phyloP scores from a whole-genome alignment of 2,797 vertebrate genomes.

The Sebastes baramenuke region DNA sequence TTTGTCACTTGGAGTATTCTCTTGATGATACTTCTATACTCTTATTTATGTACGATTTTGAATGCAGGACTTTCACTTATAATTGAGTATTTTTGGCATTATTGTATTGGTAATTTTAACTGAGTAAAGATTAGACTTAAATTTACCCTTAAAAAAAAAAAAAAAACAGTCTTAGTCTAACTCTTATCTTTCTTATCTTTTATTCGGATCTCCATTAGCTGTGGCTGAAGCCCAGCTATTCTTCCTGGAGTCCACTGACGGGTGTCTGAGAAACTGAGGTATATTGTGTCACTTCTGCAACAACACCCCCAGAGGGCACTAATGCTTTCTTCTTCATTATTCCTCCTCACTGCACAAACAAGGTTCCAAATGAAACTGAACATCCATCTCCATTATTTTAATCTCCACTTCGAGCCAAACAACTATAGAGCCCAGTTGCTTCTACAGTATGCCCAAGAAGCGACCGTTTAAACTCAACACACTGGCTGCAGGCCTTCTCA shows the following conservation, averaged over 20 bases:
- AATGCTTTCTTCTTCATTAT: constrained; percentile 19
- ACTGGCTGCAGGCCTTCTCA: background rate
- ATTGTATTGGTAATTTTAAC: background rate
- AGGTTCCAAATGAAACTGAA: background rate
- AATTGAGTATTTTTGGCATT: background rate
- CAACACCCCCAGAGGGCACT: constrained; percentile 71
- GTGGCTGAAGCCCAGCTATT: too few species aligned
- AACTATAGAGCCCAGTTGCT: too few species aligned
- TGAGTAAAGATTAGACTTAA: background rate
- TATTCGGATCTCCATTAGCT: too few species aligned
- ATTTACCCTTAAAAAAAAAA: background rate
- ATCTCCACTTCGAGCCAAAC: background rate
- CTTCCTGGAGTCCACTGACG: too few species aligned
- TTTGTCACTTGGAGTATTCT: background rate
- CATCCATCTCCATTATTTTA: background rate
- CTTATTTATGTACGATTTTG: background rate
- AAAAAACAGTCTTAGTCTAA: background rate
- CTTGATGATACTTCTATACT: background rate
- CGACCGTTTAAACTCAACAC: background rate
- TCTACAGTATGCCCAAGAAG: background rate
- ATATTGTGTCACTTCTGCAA: background rate
- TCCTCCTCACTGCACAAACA: constrained; percentile 5
- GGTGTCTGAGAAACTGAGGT: background rate
- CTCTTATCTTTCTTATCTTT: too few species aligned
- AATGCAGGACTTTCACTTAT: background rate